Evolutionary conservation across 2,888 invertebrate species (phyloP).

Genomic region (Leptinotarsa haldemani): DNA sequence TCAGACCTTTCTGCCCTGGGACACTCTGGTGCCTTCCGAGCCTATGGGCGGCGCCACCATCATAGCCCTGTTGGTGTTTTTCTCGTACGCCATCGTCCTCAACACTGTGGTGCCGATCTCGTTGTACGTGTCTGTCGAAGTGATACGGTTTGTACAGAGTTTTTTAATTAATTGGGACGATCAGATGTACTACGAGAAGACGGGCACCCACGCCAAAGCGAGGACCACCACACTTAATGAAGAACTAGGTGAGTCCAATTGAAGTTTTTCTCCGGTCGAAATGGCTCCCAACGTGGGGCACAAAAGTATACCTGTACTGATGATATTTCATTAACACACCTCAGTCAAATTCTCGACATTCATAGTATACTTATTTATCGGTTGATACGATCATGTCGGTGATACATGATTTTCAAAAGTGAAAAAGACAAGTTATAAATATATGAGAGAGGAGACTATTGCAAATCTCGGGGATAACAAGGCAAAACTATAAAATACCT

Average conservation of each 20-base stretch:
- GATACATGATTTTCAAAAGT: too few relatives aligned
- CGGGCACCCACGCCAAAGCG: constrained; percentile 92
- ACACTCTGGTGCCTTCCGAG: constrained; percentile 87
- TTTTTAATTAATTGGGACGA: constrained; percentile 99
- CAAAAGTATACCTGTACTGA: too few relatives aligned
- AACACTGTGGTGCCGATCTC: constrained; percentile 99
- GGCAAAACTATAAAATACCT: too few relatives aligned
- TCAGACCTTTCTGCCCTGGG: constrained; percentile 93
- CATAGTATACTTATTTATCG: too few relatives aligned
- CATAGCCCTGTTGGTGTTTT: constrained; percentile 96
- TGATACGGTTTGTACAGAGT: constrained; percentile 97
- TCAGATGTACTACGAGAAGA: constrained; percentile 94
- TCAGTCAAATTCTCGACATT: too few relatives aligned
- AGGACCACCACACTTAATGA: constrained; percentile 98
- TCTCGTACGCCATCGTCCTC: constrained; percentile 98
- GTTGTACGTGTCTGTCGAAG: constrained; percentile 95
- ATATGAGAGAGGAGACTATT: too few relatives aligned
- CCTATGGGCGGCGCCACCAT: constrained; percentile 87
- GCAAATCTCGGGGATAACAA: too few relatives aligned
- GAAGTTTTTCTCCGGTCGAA: background rate
- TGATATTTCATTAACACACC: too few relatives aligned
- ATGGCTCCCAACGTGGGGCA: constrained; percentile 4
- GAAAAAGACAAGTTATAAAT: too few relatives aligned
- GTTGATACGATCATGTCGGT: too few relatives aligned
- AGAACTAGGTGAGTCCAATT: constrained; percentile 78